A percentile compares a stretch with the other conserved stretches of the same genome.
Evolutionary conservation across 2,888 invertebrate genomes (phyloP).

Genomic region (Lasius fuliginosus): DNA sequence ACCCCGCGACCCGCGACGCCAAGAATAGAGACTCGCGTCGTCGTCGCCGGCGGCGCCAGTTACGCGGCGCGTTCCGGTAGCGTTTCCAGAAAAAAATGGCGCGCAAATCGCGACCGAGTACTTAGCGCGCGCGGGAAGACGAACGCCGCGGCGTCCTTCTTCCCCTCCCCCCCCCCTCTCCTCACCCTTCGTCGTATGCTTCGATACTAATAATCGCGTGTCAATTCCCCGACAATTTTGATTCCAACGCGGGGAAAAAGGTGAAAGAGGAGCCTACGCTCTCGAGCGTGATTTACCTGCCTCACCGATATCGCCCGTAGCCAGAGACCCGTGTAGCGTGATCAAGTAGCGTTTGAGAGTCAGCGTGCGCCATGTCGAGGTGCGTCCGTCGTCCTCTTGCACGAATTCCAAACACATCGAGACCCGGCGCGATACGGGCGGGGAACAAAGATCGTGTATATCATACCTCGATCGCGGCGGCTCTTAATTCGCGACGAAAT

Average conservation of each 20-base stretch:
- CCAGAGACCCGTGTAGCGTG: slow-evolving; percentile 62
- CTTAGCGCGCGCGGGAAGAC: slow-evolving; percentile 2
- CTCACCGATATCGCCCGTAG: slow-evolving; percentile 56
- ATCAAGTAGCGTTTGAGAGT: slow-evolving; percentile 65
- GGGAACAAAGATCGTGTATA: neutral
- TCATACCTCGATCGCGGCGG: slow-evolving; percentile 33
- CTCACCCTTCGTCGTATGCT: neutral
- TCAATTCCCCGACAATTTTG: slow-evolving; percentile 59
- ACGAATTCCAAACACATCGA: slow-evolving; percentile 60
- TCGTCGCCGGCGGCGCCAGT: slow-evolving; percentile 60
- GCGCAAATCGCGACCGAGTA: slow-evolving; percentile 54
- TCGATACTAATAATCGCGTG: slow-evolving; percentile 57
- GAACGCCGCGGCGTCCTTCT: neutral
- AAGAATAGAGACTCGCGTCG: neutral
- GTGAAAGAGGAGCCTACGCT: neutral
- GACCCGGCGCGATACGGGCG: slow-evolving; percentile 7
- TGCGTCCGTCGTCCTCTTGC: slow-evolving; percentile 33
- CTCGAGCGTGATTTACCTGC: slow-evolving; percentile 38
- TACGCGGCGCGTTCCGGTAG: slow-evolving; percentile 72
- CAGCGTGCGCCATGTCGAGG: neutral
- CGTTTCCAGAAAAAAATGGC: slow-evolving; percentile 58
- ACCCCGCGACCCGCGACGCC: slow-evolving; percentile 12
- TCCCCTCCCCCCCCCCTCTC: too few species aligned
- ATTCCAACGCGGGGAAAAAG: neutral
- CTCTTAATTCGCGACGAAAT: slow-evolving; percentile 82